Evolutionary conservation across 2,888 invertebrate species (phyloP).

Genomic region (Andrena flavipes): DNA sequence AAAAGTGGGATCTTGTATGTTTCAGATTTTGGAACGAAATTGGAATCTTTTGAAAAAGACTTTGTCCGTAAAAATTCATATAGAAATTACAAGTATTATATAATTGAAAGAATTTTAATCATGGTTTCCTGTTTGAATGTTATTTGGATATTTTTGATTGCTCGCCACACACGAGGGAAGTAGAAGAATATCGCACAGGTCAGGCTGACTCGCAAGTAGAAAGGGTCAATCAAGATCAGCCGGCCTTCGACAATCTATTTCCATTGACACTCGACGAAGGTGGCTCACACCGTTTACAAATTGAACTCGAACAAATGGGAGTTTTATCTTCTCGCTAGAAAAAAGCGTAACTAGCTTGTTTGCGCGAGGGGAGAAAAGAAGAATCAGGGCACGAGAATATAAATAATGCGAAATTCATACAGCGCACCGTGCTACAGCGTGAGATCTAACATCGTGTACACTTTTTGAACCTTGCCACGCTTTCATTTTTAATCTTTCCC

Average conservation of each 20-base stretch:
- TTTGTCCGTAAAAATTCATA: no score
- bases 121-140: no score
- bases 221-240: background rate
- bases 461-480: slow-evolving; percentile 8
- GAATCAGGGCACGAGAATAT: background rate
- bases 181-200: background rate
- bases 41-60: no score
- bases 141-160: background rate
- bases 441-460: slow-evolving; percentile 4
- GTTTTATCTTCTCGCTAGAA: background rate
- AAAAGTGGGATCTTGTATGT: no score
- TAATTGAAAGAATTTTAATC: no score
- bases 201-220: background rate
- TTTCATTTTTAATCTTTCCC: background rate
- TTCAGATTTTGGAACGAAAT: no score
- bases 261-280: no score
- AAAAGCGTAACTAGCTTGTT: background rate
- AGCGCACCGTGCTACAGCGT: background rate
- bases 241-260: background rate
- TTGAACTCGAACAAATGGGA: background rate
- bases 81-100: no score
- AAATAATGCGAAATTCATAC: background rate
- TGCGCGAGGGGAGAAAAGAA: background rate
- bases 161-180: background rate
- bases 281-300: no score